Percentiles rank a stretch among this genome's conserved stretches.
These are phyloP conservation scores for Ectobius pallidus DNA, from an alignment of 2,888 invertebrate genomes.

Conservation along the genomic window DNA sequence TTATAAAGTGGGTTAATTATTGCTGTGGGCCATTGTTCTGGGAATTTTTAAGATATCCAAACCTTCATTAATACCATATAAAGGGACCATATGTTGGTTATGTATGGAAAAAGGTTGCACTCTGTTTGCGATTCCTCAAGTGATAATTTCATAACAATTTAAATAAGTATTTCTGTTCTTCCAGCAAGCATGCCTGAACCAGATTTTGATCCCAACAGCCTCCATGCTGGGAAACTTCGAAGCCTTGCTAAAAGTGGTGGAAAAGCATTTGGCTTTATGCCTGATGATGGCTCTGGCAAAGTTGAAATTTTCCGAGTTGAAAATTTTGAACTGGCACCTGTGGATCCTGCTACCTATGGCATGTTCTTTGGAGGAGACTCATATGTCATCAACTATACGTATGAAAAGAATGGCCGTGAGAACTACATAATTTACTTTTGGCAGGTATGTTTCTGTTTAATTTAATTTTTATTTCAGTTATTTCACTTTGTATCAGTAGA, in stretches of 20 bases:
- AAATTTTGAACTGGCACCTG: slow-evolving; percentile 58
- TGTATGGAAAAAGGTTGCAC: too few species aligned
- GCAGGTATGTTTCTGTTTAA: slow-evolving; percentile 67
- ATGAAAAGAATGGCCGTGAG: slow-evolving; percentile 58
- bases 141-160: too few species aligned
- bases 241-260: slow-evolving; percentile 62
- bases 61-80: too few species aligned
- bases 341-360: slow-evolving; percentile 57
- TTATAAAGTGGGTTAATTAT: too few species aligned
- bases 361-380: slow-evolving; percentile 68
- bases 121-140: too few species aligned
- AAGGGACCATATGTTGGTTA: too few species aligned
- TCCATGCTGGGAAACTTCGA: slow-evolving; percentile 49
- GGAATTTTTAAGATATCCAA: too few species aligned
- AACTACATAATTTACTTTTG: slow-evolving; percentile 70
- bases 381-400: slow-evolving; percentile 70
- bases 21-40: too few species aligned
- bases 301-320: slow-evolving; percentile 61
- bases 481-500: too few species aligned
- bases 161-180: too few species aligned
- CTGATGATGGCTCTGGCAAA: slow-evolving; percentile 71
- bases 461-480: too few species aligned
- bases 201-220: slow-evolving; percentile 50
- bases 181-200: slow-evolving; percentile 39
- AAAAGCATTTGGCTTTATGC: slow-evolving; percentile 72